A percentile compares a stretch with the other conserved stretches of the same genome.
Conservation (phyloP, 2,888 invertebrate species). For the Lochmaea crataegi region DNA sequence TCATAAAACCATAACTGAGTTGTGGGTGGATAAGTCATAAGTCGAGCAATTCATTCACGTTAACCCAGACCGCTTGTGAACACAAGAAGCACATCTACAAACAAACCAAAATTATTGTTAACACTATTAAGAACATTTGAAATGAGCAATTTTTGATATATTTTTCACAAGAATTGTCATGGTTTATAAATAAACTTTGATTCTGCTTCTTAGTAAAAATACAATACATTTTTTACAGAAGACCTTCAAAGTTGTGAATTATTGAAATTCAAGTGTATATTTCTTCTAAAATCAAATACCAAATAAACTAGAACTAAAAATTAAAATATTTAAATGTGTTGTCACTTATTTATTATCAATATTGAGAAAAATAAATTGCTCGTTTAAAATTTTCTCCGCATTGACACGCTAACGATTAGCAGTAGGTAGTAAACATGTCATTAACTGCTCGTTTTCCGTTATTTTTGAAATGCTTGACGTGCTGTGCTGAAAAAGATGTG, state of each 20-base stretch:
- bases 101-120: background rate
- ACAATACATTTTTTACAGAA: too few relatives aligned
- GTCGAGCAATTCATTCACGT: background rate
- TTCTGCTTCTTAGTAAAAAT: too few relatives aligned
- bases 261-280: too few relatives aligned
- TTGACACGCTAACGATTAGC: constrained; percentile 3
- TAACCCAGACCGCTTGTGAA: constrained; percentile 4
- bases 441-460: constrained; percentile 50
- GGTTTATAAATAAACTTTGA: too few relatives aligned
- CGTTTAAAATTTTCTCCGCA: background rate
- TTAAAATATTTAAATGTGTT: too few relatives aligned
- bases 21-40: background rate
- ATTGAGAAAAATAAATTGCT: background rate
- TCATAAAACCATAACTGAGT: background rate
- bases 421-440: constrained; percentile 42
- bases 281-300: too few relatives aligned
- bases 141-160: background rate
- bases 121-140: background rate
- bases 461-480: constrained; percentile 56
- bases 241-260: too few relatives aligned
- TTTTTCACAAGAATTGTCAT: too few relatives aligned
- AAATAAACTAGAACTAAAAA: too few relatives aligned
- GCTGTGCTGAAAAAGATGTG: constrained; percentile 64
- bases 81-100: background rate
- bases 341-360: background rate